Evolutionary conservation across 1,140 invertebrate species (phyloP).

Genomic region (Macrotrachela quadricornifera): DNA sequence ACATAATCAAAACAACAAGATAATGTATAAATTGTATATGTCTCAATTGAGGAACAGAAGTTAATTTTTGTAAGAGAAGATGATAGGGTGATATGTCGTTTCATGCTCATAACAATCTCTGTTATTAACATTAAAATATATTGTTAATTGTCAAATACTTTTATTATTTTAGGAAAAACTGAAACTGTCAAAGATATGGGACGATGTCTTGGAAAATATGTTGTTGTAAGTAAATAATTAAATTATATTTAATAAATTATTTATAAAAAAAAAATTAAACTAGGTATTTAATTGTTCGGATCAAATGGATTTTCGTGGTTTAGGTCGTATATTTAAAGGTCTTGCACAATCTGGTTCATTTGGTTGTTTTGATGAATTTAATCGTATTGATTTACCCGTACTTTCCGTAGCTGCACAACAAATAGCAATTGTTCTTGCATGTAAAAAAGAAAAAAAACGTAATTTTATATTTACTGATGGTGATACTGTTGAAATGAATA

Average conservation of each 20-base stretch:
- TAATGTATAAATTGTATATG: too few relatives aligned
- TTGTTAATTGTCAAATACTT: too few relatives aligned
- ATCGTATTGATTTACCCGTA: conserved; percentile 78
- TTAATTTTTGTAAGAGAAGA: too few relatives aligned
- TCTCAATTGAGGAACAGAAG: too few relatives aligned
- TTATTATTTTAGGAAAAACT: conserved; percentile 41
- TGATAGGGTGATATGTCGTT: too few relatives aligned
- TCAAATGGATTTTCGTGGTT: conserved; percentile 85
- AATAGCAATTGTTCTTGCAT: conserved; percentile 66
- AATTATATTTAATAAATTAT: too few relatives aligned
- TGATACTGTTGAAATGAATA: conserved; percentile 69
- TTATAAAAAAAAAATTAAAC: too few relatives aligned
- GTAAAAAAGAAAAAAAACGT: conserved; percentile 70
- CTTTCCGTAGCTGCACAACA: conserved; percentile 86
- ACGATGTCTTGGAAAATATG: conserved; percentile 83
- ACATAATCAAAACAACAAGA: too few relatives aligned
- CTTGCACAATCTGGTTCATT: conserved; percentile 80
- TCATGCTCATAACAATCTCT: too few relatives aligned
- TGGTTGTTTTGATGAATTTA: conserved; percentile 92
- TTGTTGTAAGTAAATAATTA: conserved; percentile 39
- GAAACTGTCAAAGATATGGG: conserved; percentile 96
- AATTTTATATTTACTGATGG: conserved; percentile 79
- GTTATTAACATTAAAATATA: too few relatives aligned
- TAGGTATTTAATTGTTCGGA: conserved; percentile 80
- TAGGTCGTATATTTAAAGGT: conserved; percentile 72